Percentiles rank a stretch among this genome's conserved stretches.
Evolutionary conservation across 2,113 vertebrate genomes (phyloP).

Genomic region (Hassar affinis): DNA sequence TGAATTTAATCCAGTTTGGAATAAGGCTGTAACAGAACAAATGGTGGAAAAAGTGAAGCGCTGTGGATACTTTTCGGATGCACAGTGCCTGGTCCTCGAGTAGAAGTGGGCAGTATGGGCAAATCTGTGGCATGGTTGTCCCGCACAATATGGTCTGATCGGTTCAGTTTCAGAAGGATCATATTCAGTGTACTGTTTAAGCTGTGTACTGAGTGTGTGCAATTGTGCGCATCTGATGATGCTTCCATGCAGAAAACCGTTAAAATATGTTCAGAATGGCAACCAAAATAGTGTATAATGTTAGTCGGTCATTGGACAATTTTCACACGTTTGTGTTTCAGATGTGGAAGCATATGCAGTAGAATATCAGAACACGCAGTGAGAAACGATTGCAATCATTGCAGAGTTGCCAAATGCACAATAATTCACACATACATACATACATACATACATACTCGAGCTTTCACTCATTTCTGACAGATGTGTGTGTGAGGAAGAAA

Average conservation of each 20-base stretch:
- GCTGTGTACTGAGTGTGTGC: background rate
- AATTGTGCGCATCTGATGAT: background rate
- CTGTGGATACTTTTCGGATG: too few species aligned
- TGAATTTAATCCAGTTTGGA: too few species aligned
- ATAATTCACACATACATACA: background rate
- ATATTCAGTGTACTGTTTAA: background rate
- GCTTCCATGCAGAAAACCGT: background rate
- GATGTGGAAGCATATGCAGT: background rate
- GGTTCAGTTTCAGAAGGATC: background rate
- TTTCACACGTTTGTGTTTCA: background rate
- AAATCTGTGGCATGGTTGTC: too few species aligned
- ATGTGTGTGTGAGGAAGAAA: background rate
- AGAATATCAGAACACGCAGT: background rate
- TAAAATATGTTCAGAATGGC: background rate
- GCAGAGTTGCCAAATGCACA: background rate
- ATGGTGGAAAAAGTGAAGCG: too few species aligned
- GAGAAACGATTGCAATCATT: background rate
- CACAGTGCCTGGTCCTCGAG: too few species aligned
- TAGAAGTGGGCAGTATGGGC: background rate
- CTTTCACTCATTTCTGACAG: background rate
- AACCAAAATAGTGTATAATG: background rate
- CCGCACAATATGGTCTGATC: background rate
- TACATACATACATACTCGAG: background rate
- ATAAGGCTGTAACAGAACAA: too few species aligned
- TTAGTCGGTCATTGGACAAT: background rate